Evolutionary conservation across 2,888 invertebrate genomes (phyloP).

Genomic region (Peribatodes rhomboidaria): DNA sequence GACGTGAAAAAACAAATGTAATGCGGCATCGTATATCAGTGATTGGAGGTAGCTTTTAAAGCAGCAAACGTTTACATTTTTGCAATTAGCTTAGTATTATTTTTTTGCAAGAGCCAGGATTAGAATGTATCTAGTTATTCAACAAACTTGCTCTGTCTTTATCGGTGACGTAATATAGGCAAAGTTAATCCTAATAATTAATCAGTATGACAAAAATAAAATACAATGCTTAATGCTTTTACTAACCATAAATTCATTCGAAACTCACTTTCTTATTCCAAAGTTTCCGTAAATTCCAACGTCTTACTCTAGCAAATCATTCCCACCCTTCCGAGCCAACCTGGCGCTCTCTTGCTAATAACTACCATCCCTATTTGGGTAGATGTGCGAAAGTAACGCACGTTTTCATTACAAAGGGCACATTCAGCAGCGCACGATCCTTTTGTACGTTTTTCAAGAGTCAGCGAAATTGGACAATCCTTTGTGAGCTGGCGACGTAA

Average conservation of each 20-base stretch:
- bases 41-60: no score
- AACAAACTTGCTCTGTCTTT: no score
- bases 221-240: neutral
- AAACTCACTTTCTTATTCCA: neutral
- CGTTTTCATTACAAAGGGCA: conserved; percentile 46
- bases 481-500: conserved; percentile 47
- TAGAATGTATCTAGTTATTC: no score
- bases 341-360: conserved; percentile 40
- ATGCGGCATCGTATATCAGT: no score
- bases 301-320: conserved; percentile 26
- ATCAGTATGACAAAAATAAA: neutral
- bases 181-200: no score
- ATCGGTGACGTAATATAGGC: no score
- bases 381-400: conserved; percentile 48
- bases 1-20: no score
- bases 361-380: conserved; percentile 41
- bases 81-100: no score
- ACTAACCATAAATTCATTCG: no score
- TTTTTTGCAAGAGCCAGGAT: no score
- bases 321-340: conserved; percentile 1
- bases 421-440: conserved; percentile 40
- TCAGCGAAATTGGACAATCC: conserved; percentile 50
- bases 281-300: neutral
- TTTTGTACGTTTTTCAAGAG: conserved; percentile 50
- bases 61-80: no score